Percentiles rank a stretch among this genome's conserved stretches.
Evolutionary conservation across 1,140 invertebrate species (phyloP).

Genomic region (Eupristina koningsbergeri): DNA sequence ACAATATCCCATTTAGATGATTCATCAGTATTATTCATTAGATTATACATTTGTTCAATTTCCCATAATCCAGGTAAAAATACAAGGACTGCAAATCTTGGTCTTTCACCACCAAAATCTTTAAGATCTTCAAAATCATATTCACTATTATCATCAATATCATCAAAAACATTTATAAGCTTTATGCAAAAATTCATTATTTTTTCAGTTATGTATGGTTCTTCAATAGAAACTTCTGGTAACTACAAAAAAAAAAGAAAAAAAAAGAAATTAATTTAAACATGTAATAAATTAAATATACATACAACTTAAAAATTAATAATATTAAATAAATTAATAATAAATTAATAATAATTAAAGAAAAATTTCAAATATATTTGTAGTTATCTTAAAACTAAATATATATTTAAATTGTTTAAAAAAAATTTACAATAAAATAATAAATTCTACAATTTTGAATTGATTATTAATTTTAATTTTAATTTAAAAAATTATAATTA

Average conservation of each 20-base stretch:
- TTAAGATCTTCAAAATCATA: constrained; percentile 57
- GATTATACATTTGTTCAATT: constrained; percentile 79
- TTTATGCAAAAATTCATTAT: constrained; percentile 77
- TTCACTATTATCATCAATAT: constrained; percentile 74
- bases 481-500: constrained; percentile 28
- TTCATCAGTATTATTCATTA: constrained; percentile 58
- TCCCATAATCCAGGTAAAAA: constrained; percentile 91
- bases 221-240: constrained; percentile 68
- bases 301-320: constrained; percentile 5
- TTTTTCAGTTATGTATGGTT: constrained; percentile 73
- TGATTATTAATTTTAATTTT: constrained; percentile 6
- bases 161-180: constrained; percentile 82
- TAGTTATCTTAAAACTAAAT: background rate
- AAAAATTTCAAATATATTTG: background rate
- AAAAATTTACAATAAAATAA: no score
- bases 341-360: no score
- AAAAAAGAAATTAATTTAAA: background rate
- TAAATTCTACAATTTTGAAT: background rate
- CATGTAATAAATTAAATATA: constrained; percentile 41
- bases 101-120: constrained; percentile 46
- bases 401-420: constrained; percentile 9
- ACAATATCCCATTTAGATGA: constrained; percentile 75
- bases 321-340: no score
- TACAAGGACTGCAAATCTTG: constrained; percentile 82
- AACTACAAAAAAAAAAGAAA: constrained; percentile 65